A percentile compares a stretch with the other conserved stretches of the same genome.
Conservation (phyloP, 2,888 invertebrate genomes). For the Leucophenga maculata region DNA sequence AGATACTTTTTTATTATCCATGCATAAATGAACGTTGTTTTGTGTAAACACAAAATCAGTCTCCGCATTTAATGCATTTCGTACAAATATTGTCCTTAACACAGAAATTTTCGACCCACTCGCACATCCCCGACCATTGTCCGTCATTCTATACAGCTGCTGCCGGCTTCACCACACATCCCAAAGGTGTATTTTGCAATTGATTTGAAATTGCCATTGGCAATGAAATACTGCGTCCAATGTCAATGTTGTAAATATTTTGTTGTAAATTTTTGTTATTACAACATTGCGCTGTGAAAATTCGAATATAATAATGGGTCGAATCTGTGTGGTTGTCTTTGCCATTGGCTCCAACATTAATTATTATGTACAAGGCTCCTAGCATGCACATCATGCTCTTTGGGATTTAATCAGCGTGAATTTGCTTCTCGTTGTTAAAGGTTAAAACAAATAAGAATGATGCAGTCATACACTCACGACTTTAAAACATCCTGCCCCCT, state of each 20-base stretch:
- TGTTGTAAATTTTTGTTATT: constrained; percentile 24
- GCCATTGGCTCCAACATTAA: background rate
- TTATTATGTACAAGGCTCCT: background rate
- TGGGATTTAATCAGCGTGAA: background rate
- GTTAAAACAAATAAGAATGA: background rate
- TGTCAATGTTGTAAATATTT: constrained; percentile 52
- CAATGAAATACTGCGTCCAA: constrained; percentile 43
- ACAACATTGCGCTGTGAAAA: background rate
- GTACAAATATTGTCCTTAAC: constrained; percentile 5
- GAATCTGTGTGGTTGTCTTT: background rate
- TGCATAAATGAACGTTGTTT: too few relatives aligned
- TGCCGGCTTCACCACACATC: background rate
- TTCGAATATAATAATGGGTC: too few relatives aligned
- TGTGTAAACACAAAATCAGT: background rate
- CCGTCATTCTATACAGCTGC: background rate
- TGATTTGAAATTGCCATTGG: constrained; percentile 8
- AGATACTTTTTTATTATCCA: too few relatives aligned
- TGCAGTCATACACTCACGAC: too few relatives aligned
- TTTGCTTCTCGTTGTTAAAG: background rate
- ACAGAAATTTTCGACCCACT: background rate
- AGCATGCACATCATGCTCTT: background rate
- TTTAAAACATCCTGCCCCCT: too few relatives aligned
- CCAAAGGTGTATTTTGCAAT: constrained; percentile 9
- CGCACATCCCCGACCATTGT: background rate
- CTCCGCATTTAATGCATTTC: background rate